Evolutionary conservation across 2,113 vertebrate species (phyloP).

Genomic region (Daphoenositta chrysoptera): DNA sequence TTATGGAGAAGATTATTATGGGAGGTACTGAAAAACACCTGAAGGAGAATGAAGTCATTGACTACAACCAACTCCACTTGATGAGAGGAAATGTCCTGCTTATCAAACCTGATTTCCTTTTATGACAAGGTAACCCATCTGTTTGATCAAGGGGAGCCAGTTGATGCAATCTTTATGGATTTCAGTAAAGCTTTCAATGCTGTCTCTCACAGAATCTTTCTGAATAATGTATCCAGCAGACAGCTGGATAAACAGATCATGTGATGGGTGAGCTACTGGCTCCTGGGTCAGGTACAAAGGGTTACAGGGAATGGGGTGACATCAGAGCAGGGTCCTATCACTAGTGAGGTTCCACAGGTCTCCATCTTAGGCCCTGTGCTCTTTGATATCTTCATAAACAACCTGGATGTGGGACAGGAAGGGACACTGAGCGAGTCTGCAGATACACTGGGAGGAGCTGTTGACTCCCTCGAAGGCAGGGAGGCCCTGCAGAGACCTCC

Average conservation of each 20-base stretch:
- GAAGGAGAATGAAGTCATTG: not conserved
- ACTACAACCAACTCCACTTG: not conserved
- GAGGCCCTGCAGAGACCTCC: not conserved
- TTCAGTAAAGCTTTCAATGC: not conserved
- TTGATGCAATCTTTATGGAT: not conserved
- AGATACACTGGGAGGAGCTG: not conserved
- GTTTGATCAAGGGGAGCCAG: not conserved
- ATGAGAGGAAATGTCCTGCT: not conserved
- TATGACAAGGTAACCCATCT: not conserved
- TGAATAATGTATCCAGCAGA: not conserved
- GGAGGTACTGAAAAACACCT: not conserved
- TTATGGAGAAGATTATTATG: not conserved
- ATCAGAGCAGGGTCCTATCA: not conserved
- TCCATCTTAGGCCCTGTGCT: not conserved
- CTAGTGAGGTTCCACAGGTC: not conserved
- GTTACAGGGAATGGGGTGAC: not conserved
- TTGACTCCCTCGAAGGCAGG: fast-evolving
- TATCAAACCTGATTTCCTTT: not conserved
- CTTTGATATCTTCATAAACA: not conserved
- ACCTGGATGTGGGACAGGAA: not conserved
- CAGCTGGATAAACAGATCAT: not conserved
- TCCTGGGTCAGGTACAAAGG: not conserved
- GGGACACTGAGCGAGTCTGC: not conserved
- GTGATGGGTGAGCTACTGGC: not conserved
- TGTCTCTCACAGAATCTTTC: not conserved